Conservation (phyloP, 2,113 vertebrate species). For the Macheiramphus alcinus region DNA sequence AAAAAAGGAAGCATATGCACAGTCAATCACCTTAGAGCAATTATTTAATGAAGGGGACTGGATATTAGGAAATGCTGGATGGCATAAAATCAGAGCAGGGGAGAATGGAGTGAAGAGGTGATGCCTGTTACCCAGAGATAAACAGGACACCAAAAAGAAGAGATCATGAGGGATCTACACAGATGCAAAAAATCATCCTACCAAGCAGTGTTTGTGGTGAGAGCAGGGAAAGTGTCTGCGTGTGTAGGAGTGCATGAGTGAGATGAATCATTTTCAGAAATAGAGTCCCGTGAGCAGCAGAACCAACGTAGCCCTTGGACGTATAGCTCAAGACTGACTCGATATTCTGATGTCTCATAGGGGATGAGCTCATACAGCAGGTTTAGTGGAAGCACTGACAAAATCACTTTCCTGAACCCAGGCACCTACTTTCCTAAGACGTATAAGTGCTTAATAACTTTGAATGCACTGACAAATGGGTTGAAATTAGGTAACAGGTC, state of each 20-base stretch:
- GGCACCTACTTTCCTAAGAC: background rate
- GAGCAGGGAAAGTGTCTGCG: background rate
- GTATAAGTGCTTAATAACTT: background rate
- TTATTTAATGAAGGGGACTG: background rate
- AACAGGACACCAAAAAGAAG: background rate
- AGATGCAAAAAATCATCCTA: background rate
- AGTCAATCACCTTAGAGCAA: background rate
- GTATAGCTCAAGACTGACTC: background rate
- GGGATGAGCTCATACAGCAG: background rate
- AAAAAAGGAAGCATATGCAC: background rate
- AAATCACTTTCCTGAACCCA: background rate
- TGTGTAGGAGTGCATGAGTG: background rate
- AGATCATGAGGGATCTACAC: background rate
- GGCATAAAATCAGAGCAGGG: background rate
- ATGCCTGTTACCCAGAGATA: background rate
- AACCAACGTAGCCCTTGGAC: background rate
- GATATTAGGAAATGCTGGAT: background rate
- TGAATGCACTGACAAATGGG: background rate
- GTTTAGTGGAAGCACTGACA: background rate
- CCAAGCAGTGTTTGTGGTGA: background rate
- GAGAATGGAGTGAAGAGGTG: background rate
- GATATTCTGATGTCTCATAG: background rate
- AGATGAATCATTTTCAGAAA: slow-evolving; percentile 23
- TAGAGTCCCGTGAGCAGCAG: slow-evolving; percentile 11
- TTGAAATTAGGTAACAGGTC: background rate